Conservation (phyloP, 2,797 vertebrate genomes). For the Amphiprion clarkii region DNA sequence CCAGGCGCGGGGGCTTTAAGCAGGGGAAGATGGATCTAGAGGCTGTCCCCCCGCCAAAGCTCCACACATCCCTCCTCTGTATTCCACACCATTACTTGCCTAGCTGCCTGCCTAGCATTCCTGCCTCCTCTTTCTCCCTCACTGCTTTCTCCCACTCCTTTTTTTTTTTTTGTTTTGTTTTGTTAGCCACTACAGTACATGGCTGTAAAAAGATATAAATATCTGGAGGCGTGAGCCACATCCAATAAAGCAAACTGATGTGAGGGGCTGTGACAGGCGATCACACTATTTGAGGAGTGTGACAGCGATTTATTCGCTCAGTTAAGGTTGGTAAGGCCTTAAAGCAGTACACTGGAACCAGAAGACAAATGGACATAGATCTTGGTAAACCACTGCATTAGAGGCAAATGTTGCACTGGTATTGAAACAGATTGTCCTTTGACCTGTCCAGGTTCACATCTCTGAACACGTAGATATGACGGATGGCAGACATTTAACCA, state of each 20-base stretch:
- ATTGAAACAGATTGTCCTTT: slow-evolving; percentile 23
- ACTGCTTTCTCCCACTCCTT: slow-evolving; percentile 29
- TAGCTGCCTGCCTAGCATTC: slow-evolving; percentile 48
- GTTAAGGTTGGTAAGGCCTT: slow-evolving; percentile 71
- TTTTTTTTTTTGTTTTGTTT: slow-evolving; percentile 51
- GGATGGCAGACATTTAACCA: neutral
- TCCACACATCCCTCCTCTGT: slow-evolving; percentile 75
- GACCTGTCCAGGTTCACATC: slow-evolving; percentile 8
- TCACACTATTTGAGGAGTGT: slow-evolving; percentile 75
- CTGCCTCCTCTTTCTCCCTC: slow-evolving; percentile 59
- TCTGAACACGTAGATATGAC: neutral
- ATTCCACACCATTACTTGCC: slow-evolving; percentile 80
- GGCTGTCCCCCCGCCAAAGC: slow-evolving; percentile 71
- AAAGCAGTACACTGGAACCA: slow-evolving; percentile 66
- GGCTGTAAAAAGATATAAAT: slow-evolving; percentile 81
- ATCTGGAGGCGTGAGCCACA: slow-evolving; percentile 77
- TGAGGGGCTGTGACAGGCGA: slow-evolving; percentile 78
- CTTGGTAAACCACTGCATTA: slow-evolving; percentile 39
- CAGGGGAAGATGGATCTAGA: slow-evolving; percentile 81
- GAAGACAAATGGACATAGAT: slow-evolving; percentile 67
- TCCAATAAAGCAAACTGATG: slow-evolving; percentile 80
- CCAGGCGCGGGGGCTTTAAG: slow-evolving; percentile 77
- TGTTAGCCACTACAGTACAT: slow-evolving; percentile 63
- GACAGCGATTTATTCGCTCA: slow-evolving; percentile 75
- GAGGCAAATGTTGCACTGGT: slow-evolving; percentile 25